Base-by-base conservation (phyloP, 2,113 vertebrate species). In the Alaudala cheleensis region DNA sequence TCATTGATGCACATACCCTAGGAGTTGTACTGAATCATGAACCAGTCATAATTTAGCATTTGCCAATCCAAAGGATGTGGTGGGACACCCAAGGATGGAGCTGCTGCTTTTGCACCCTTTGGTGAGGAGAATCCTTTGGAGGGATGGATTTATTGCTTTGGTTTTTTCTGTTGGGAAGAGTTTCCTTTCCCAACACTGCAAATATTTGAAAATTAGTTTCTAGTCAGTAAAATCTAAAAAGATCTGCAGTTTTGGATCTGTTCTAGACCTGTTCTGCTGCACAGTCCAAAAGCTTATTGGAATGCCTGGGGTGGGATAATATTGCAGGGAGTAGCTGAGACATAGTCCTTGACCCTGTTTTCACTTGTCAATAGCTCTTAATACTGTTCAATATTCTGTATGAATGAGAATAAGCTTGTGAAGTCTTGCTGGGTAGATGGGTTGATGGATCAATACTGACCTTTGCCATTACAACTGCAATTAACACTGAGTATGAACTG, bases 371-470 rank as follows among this genome's bases (percentile, higher is more conserved):
- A 53, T 91, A 76, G 44, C 62, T 65, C 49, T 88, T 95, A 71
- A 88, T 87, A 45, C 69, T 62, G 39, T 53, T 89, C 83, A 79
- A 15, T 89, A 93, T 84, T 88, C 84, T 72, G 40, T 45, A 57
- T 57, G 86, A 96, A 93, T 86, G 64, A 42, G 83, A 93, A 91
- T 72, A 64, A 95, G 77, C 70, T 89, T 79, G 86, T 66, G 77
- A 82, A 93, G 65, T 89, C 93, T 81, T 89, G 66, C 53, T 60
- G 81, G 73, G 65, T 81, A 26, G 81, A 31, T 81, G 65, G 56
- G 69, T 86, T 89, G 94, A 76, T 89, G 89, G 84, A 94, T 95
- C 94, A 56, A 94, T 97, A 72, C 12, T 53, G 91, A 85, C 86
- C 89, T 95, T 79, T 92, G 83, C 86, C 73, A 57, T 53, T 88